phyloP scores from a whole-genome alignment of 2,888 invertebrate species.

The Lysandra bellargus region DNA sequence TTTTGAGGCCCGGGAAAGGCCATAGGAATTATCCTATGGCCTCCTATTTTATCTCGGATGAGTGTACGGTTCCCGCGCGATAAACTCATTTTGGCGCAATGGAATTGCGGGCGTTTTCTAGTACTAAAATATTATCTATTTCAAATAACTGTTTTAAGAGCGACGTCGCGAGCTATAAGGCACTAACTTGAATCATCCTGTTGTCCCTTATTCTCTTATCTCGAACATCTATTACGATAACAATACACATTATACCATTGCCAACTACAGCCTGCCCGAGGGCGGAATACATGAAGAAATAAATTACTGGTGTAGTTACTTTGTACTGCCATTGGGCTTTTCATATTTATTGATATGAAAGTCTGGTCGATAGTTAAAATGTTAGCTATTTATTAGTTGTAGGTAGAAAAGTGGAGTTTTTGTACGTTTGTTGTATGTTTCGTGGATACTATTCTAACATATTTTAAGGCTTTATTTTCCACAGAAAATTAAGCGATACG shows the following conservation, averaged over 20 bases:
- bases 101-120: too few species aligned
- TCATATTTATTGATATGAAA: neutral
- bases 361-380: slow-evolving; percentile 5
- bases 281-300: slow-evolving; percentile 11
- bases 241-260: slow-evolving; percentile 9
- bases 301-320: neutral
- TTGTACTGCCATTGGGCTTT: neutral
- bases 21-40: too few species aligned
- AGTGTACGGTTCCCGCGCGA: too few species aligned
- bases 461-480: too few species aligned
- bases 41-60: too few species aligned
- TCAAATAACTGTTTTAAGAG: neutral
- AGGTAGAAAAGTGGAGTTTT: neutral
- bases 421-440: neutral
- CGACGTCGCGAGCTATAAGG: neutral
- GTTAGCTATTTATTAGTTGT: neutral
- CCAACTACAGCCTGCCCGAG: neutral
- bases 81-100: too few species aligned
- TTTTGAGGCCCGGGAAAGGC: too few species aligned
- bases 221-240: neutral
- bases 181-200: neutral
- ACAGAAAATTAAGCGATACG: too few species aligned
- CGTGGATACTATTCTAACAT: too few species aligned
- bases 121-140: too few species aligned
- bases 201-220: slow-evolving; percentile 4